These are phyloP conservation scores for Neelides sp. DNA, from an alignment of 1,140 invertebrate genomes.

Conservation along the genomic window DNA sequence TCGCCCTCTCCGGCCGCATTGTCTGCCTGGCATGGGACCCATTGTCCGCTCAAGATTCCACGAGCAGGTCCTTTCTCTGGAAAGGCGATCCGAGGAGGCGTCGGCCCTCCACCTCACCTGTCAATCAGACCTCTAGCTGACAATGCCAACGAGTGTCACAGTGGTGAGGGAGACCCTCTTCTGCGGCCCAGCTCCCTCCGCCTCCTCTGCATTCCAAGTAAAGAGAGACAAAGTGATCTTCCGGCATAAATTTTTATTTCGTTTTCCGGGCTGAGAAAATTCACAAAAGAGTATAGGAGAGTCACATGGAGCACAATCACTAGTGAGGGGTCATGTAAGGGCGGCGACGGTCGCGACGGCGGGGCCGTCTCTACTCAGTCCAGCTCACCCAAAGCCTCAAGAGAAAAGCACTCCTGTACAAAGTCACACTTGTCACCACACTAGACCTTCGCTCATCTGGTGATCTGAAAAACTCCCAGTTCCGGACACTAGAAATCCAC, in stretches of 20 bases:
- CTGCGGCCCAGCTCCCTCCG: no score
- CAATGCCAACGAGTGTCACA: slow-evolving; percentile 5
- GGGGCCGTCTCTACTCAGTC: not conserved
- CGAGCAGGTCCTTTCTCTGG: no score
- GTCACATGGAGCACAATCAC: no score
- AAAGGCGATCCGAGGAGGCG: slow-evolving; percentile 2
- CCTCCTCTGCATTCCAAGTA: no score
- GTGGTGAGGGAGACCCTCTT: slow-evolving; percentile 4
- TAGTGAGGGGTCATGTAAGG: no score
- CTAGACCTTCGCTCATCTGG: slow-evolving; percentile 52
- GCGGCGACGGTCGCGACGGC: not conserved
- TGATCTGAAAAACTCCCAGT: slow-evolving; percentile 39
- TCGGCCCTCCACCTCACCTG: not conserved
- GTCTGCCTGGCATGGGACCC: no score
- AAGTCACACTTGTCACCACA: slow-evolving; percentile 19
- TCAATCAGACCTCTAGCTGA: not conserved
- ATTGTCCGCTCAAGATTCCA: no score
- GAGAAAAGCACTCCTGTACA: not conserved
- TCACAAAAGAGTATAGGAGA: not conserved
- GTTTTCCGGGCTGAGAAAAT: not conserved
- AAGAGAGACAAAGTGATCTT: not conserved
- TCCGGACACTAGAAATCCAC: slow-evolving; percentile 33
- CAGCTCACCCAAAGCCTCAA: not conserved
- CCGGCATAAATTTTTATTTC: no score
- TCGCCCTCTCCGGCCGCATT: no score